These are phyloP conservation scores for Squalus acanthias DNA, from an alignment of 2,797 vertebrate genomes.

Conservation along the genomic window DNA sequence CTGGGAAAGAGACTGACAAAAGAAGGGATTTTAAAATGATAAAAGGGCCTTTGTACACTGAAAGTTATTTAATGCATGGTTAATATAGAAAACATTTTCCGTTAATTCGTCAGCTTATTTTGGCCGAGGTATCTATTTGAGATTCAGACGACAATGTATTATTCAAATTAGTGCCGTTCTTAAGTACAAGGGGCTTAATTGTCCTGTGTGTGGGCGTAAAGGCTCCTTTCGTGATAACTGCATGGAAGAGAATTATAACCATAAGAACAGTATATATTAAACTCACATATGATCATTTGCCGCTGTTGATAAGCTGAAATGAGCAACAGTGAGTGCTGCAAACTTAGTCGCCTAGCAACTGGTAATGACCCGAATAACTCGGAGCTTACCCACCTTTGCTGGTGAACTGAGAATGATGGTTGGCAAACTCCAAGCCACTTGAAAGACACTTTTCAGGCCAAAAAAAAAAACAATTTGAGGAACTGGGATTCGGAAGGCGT, in stretches of 20 bases:
- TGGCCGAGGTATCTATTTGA: not conserved
- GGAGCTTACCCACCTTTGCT: not conserved
- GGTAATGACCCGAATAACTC: not conserved
- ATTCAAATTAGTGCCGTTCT: slow-evolving; percentile 15
- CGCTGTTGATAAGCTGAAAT: not conserved
- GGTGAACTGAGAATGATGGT: not conserved
- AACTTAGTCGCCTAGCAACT: not conserved
- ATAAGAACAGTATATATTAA: not conserved
- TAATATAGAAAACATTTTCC: not conserved
- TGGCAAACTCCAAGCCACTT: not conserved
- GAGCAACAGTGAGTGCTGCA: not conserved
- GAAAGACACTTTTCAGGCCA: not conserved
- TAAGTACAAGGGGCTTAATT: slow-evolving; percentile 30
- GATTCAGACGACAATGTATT: not conserved
- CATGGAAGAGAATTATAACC: not conserved
- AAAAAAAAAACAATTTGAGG: not conserved
- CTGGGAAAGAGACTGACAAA: not conserved
- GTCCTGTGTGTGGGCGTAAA: not conserved
- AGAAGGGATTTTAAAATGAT: not conserved
- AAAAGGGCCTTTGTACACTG: not conserved
- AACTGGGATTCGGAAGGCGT: not conserved
- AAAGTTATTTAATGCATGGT: slow-evolving; percentile 32
- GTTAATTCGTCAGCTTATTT: slow-evolving; percentile 4
- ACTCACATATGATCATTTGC: not conserved
- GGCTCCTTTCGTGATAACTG: not conserved